Evolutionary conservation across 1,140 invertebrate species (phyloP).

Genomic region (Meloidogyne floridensis): DNA sequence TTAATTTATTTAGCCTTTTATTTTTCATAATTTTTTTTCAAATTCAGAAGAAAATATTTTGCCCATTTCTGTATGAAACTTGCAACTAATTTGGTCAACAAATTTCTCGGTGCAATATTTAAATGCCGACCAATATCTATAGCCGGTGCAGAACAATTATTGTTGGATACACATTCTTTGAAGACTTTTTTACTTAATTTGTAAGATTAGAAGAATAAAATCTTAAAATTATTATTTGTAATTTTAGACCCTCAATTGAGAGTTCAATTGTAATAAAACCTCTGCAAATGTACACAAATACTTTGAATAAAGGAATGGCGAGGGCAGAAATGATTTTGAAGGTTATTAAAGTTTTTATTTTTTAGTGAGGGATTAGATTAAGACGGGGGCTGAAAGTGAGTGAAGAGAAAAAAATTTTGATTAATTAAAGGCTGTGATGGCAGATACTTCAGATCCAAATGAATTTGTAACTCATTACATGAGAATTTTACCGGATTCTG

Average conservation of each 20-base stretch:
- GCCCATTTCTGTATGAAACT: conserved; percentile 96
- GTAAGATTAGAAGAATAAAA: not conserved
- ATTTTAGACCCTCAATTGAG: conserved; percentile 77
- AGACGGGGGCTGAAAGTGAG: not conserved
- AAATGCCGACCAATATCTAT: conserved; percentile 87
- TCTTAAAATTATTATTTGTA: not conserved
- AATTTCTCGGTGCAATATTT: conserved; percentile 87
- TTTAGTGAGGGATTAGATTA: not conserved
- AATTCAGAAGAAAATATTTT: conserved; percentile 82
- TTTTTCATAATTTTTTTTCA: not conserved
- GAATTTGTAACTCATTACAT: conserved; percentile 86
- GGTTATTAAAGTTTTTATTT: conserved; percentile 67
- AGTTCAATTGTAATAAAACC: conserved; percentile 71
- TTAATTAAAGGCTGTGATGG: conserved; percentile 88
- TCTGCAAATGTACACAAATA: conserved; percentile 74
- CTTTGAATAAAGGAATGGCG: conserved; percentile 94
- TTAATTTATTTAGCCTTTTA: no score
- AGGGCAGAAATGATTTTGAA: conserved; percentile 98
- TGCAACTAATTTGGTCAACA: conserved; percentile 77
- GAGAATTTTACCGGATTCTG: conserved; percentile 85
- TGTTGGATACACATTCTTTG: conserved; percentile 93
- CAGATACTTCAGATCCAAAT: conserved; percentile 77
- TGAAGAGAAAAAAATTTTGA: no score
- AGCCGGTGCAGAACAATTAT: conserved; percentile 90
- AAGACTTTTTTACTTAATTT: conserved; percentile 93